These are phyloP conservation scores for Lathronympha strigana DNA, from an alignment of 2,888 invertebrate genomes.

Conservation along the genomic window DNA sequence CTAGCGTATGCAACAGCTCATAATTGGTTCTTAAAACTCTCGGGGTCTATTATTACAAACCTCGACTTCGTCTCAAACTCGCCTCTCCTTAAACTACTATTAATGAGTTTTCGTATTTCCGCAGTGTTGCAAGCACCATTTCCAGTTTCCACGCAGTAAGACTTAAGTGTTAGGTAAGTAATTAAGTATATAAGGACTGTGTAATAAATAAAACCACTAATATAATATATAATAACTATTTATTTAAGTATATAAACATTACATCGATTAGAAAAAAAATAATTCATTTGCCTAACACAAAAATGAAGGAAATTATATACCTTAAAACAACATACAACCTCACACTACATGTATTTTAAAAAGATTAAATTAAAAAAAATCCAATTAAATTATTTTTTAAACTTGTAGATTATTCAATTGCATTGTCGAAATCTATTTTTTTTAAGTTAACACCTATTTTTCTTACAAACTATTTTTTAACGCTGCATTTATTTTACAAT, in stretches of 20 bases:
- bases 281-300: constrained; percentile 80
- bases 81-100: too few relatives aligned
- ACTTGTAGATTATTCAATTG: constrained; percentile 51
- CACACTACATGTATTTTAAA: constrained; percentile 72
- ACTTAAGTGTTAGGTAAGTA: too few relatives aligned
- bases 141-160: too few relatives aligned
- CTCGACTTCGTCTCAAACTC: too few relatives aligned
- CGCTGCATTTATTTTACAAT: constrained; percentile 67
- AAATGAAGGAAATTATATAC: constrained; percentile 65
- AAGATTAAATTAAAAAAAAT: constrained; percentile 56
- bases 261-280: constrained; percentile 81
- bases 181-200: background rate
- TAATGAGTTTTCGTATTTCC: too few relatives aligned
- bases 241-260: constrained; percentile 84
- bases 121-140: too few relatives aligned
- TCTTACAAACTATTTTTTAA: constrained; percentile 64
- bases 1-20: too few relatives aligned
- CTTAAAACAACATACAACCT: constrained; percentile 80
- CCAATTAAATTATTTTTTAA: constrained; percentile 56
- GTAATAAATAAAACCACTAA: constrained; percentile 69
- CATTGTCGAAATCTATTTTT: constrained; percentile 61
- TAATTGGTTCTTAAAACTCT: too few relatives aligned
- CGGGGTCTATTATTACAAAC: too few relatives aligned
- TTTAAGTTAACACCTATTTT: constrained; percentile 63
- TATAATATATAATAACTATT: constrained; percentile 83